Conservation (phyloP, 2,797 vertebrate species). For the Squalus acanthias region DNA sequence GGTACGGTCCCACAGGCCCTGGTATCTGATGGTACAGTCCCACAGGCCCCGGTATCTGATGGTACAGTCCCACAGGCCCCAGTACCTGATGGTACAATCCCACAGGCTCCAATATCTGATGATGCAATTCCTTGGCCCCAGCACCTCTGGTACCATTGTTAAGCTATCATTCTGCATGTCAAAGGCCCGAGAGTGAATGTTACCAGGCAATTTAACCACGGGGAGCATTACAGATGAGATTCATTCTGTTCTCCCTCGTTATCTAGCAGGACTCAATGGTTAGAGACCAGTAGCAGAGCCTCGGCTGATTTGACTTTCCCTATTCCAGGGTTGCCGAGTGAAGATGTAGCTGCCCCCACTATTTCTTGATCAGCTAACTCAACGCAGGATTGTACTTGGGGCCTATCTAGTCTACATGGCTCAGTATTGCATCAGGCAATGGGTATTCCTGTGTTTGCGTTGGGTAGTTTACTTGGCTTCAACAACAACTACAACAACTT, state of each 20-base stretch:
- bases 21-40: too few species aligned
- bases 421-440: too few species aligned
- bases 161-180: neutral
- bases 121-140: too few species aligned
- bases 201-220: neutral
- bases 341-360: too few species aligned
- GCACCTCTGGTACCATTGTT: too few species aligned
- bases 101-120: too few species aligned
- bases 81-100: too few species aligned
- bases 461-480: too few species aligned
- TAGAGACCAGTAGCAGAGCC: neutral
- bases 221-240: neutral
- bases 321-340: neutral
- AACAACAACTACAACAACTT: neutral
- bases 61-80: too few species aligned
- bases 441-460: too few species aligned
- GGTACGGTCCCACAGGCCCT: too few species aligned
- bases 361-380: neutral
- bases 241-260: neutral
- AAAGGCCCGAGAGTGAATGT: neutral
- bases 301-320: neutral
- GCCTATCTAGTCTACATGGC: neutral
- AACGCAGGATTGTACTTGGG: neutral
- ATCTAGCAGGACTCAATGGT: neutral
- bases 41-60: too few species aligned